Evolutionary conservation across 2,797 vertebrate genomes (phyloP), one percentile per base, ranked within the genome.

Genomic region (Scolopax rusticola): DNA sequence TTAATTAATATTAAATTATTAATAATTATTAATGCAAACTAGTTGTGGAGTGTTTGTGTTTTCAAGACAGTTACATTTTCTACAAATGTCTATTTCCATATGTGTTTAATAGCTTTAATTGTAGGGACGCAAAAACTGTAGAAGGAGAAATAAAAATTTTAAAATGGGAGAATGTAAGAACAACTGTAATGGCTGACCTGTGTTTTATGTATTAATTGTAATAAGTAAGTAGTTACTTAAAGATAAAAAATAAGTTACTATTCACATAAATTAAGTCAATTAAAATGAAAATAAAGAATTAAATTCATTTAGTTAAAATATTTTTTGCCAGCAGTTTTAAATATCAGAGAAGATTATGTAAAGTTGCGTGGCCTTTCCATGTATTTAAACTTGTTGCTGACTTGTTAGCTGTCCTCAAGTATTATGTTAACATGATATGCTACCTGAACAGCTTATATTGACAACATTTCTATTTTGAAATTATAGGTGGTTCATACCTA

Each of bases 401-500:
- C 3, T 3, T 28, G 2, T 64, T 77, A 43, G 10, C 14, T 67
- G 30, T 48, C 12, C 15, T 89, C 18, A 54, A 7, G 43, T 56
- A 16, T 54, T 79, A 40, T 1, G 1, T 65, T 87, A 80, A 25
- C 8, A 1, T 19, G 8, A 8, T 50, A 12, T 9, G 20, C 18
- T 83, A 32, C 8, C 15, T 28, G 32, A 92, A 43, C 4, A 13
- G 21, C 17, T 76, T 73, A 21, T 56, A 32, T 2, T 84, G 53
- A 70, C 91, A 70, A 80, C 73, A 18, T 88, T 85, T 50, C 60
- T 93, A 2, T 84, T 97, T 95, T 92, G 41, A 75, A 73, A 88
- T 95, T 97, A 1, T 96, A 99, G 99, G 98, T 99, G 63, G 98
- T 99, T 91, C 98, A 99, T 97, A 97, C 97, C 32, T 99, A 99